Conservation (phyloP, 2,113 vertebrate species). For the Galbula dea region DNA sequence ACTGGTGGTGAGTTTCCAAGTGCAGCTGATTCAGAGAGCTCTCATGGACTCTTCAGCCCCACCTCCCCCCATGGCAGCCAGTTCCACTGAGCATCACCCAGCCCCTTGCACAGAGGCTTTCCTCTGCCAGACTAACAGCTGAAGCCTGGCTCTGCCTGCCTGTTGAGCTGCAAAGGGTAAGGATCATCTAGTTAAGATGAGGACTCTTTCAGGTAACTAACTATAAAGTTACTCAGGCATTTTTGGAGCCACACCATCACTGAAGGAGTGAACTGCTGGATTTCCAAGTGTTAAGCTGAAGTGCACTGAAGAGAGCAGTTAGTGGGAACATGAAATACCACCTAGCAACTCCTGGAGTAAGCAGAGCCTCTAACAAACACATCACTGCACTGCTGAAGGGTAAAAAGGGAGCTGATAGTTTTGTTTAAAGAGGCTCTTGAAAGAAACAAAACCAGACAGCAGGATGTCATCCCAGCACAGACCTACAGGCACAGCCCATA, state of each 20-base stretch:
- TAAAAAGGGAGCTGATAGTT: not conserved
- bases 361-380: not conserved
- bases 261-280: not conserved
- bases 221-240: not conserved
- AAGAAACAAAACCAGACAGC: conserved; percentile 9
- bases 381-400: not conserved
- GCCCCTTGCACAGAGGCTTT: not conserved
- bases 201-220: not conserved
- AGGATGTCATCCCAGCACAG: not conserved
- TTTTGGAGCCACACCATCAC: not conserved
- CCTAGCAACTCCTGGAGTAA: not conserved
- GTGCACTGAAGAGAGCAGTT: not conserved
- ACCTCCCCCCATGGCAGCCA: not conserved
- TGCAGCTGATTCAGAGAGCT: not conserved
- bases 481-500: not conserved
- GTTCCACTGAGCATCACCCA: not conserved
- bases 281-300: not conserved
- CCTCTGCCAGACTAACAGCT: not conserved
- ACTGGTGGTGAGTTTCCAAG: not conserved
- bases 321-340: not conserved
- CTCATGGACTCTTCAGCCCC: not conserved
- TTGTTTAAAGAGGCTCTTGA: conserved; percentile 11
- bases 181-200: not conserved
- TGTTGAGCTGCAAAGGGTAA: not conserved
- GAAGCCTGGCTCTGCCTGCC: not conserved